A percentile compares a stretch with the other conserved stretches of the same genome.
Evolutionary conservation across 2,888 invertebrate species (phyloP).

Genomic region (Chymomyza caudatula): DNA sequence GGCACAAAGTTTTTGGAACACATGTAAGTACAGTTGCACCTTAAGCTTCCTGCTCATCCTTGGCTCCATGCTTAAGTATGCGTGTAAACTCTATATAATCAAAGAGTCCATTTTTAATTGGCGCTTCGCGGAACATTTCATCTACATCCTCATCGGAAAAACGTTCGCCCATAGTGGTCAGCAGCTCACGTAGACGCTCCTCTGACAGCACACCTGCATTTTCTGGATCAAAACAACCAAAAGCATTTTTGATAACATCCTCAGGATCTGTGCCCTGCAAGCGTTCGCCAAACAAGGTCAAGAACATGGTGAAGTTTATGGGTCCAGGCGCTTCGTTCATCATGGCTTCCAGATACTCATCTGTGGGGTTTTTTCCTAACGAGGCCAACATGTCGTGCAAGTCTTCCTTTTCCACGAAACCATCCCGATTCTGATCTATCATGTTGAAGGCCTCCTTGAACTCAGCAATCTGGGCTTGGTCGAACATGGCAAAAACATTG

Average conservation of each 20-base stretch:
- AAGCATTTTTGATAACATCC: conserved; percentile 99
- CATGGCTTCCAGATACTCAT: conserved; percentile 97
- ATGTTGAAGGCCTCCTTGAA: conserved; percentile 99
- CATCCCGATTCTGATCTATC: conserved; percentile 99
- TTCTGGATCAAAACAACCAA: conserved; percentile 99
- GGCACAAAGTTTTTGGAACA: not conserved
- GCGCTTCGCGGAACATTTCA: conserved; percentile 99
- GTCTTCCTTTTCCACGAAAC: conserved; percentile 99
- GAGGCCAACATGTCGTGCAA: conserved; percentile 99
- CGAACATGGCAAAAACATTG: conserved; percentile 99
- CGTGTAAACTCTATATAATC: conserved; percentile 99
- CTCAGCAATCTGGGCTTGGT: conserved; percentile 99
- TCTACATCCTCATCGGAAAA: conserved; percentile 96
- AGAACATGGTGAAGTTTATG: conserved; percentile 99
- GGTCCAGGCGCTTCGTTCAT: conserved; percentile 99
- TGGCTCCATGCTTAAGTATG: conserved; percentile 99
- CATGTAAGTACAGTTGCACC: not conserved
- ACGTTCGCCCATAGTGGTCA: conserved; percentile 98
- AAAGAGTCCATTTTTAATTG: conserved; percentile 93
- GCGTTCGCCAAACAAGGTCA: conserved; percentile 98
- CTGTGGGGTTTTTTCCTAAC: conserved; percentile 96
- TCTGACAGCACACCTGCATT: conserved; percentile 95
- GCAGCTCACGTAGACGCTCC: conserved; percentile 94
- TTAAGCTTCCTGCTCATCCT: conserved; percentile 97
- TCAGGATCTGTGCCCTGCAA: conserved; percentile 99